A percentile compares a stretch with the other conserved stretches of the same genome.
phyloP scores from a whole-genome alignment of 1,140 invertebrate species.

The Vollenhovia emeryi region DNA sequence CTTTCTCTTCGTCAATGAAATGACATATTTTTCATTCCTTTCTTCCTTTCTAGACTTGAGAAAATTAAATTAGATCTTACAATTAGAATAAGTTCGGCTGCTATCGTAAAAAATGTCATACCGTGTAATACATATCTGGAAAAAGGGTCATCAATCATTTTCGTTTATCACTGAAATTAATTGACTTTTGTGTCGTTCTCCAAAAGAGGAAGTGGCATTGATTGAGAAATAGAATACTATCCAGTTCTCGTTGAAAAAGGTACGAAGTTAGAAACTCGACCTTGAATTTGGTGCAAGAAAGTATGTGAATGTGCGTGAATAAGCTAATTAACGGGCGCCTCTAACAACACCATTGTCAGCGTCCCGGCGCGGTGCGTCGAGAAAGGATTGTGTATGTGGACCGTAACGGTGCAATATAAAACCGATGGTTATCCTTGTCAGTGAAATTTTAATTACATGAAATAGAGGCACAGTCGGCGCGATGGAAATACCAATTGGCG shows the following conservation, averaged over 20 bases:
- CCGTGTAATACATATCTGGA: neutral
- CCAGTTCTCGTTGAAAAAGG: neutral
- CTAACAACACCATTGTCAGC: slow-evolving; percentile 9
- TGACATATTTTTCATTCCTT: neutral
- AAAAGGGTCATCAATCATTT: neutral
- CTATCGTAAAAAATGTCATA: neutral
- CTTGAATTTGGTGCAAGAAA: slow-evolving; percentile 50
- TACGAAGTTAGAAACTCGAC: slow-evolving; percentile 27
- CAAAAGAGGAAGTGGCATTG: neutral
- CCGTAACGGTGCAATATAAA: slow-evolving; percentile 44
- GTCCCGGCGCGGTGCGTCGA: neutral
- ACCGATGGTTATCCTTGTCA: neutral
- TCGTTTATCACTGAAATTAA: neutral
- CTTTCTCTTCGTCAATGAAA: neutral
- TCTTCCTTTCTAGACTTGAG: neutral
- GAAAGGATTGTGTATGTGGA: slow-evolving; percentile 51
- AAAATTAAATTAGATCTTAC: neutral
- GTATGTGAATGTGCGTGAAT: slow-evolving; percentile 53
- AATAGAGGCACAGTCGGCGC: neutral
- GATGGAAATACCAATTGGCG: neutral
- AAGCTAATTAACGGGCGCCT: slow-evolving; percentile 43
- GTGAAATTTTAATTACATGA: slow-evolving; percentile 30
- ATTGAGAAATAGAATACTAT: neutral
- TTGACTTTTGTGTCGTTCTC: neutral
- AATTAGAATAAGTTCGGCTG: neutral